Percentiles rank a stretch among this genome's conserved stretches.
Conservation (phyloP, 2,797 vertebrate species). For the Gadopsis marmoratus region DNA sequence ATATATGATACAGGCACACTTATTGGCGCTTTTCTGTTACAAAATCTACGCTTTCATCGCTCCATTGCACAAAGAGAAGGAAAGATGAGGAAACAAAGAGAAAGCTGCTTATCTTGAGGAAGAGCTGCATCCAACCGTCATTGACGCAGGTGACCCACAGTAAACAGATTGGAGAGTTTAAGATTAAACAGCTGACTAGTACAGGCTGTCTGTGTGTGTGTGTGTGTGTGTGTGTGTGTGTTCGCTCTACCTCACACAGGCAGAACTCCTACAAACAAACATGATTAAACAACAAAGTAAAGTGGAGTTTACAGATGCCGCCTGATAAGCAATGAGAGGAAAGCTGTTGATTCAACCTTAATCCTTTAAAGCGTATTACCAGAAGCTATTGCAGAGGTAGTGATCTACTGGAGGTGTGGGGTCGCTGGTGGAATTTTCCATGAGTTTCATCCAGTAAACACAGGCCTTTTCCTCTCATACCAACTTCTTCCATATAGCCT, state of each 20-base stretch:
- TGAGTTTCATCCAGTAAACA: constrained; percentile 13
- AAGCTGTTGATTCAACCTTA: constrained; percentile 62
- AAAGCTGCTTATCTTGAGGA: constrained; percentile 62
- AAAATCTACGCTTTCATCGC: constrained; percentile 35
- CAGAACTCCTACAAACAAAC: constrained; percentile 36
- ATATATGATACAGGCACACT: constrained; percentile 55
- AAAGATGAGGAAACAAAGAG: constrained; percentile 49
- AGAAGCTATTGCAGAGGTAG: constrained; percentile 39
- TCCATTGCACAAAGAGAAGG: constrained; percentile 8
- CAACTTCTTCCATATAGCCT: neutral
- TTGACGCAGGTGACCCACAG: constrained; percentile 69
- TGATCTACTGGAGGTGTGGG: constrained; percentile 35
- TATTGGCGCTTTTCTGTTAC: constrained; percentile 45
- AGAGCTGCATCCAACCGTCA: constrained; percentile 57
- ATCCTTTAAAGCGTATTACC: constrained; percentile 61
- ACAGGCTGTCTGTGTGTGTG: constrained; percentile 21
- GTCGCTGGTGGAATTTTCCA: constrained; percentile 60
- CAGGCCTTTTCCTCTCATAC: neutral
- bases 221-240: constrained; percentile 6
- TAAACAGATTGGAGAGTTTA: constrained; percentile 53
- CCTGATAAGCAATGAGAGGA: constrained; percentile 54
- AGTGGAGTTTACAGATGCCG: constrained; percentile 54
- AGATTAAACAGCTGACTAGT: constrained; percentile 56
- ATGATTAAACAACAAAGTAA: constrained; percentile 46
- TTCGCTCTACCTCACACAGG: constrained; percentile 35